Base-by-base conservation (phyloP, 1,140 invertebrate species). In the Apis dorsata region DNA sequence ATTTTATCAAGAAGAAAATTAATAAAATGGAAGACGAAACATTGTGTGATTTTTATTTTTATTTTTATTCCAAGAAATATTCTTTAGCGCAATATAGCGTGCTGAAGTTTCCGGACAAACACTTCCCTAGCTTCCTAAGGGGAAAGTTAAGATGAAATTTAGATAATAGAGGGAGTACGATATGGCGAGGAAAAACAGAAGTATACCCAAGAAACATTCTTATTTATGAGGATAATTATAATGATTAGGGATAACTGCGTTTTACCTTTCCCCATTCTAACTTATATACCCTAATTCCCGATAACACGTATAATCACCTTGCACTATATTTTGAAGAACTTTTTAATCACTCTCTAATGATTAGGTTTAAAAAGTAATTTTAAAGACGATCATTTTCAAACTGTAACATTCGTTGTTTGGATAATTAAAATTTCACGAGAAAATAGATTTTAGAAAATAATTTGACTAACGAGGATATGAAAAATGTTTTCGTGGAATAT, bases 221-320 rank as follows among this genome's bases (percentile, higher is more conserved):
- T 63, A 77, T 66, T 63, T 77, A 77, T 28, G 74, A 15, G 49
- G 12, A 66, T 53, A 66, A 77, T 77, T 77, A 77, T n/a, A 49
- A 77, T 77, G 62, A 77, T 77, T 77, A 77, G 24, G 24, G 49
- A 44, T 66, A 66, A 77, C 65, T 28, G n/a, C 60, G 24, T 65
- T 77, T 34, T 7, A 44, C 49, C 55, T 77, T 28, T 53, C 24
- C 49, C 12, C 21, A 62, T 49, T 55, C 51, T 62, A 49, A 74
- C 34, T n/a, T 49, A 74, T 17, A 44, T 3, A 60, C 5, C 21
- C 34, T 12, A 62, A n/a, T 49, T 13, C 62, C 34, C 24, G 72
- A 74, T 74, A 74, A 74, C 57, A 71, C 49, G n/a, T 28, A 28
- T 9, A 44, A 28, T 24, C 4, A 19, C 24, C 49, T 11, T 55